These are phyloP conservation scores for Leptodactylus fuscus DNA, from an alignment of 2,113 vertebrate genomes.

Conservation along the genomic window DNA sequence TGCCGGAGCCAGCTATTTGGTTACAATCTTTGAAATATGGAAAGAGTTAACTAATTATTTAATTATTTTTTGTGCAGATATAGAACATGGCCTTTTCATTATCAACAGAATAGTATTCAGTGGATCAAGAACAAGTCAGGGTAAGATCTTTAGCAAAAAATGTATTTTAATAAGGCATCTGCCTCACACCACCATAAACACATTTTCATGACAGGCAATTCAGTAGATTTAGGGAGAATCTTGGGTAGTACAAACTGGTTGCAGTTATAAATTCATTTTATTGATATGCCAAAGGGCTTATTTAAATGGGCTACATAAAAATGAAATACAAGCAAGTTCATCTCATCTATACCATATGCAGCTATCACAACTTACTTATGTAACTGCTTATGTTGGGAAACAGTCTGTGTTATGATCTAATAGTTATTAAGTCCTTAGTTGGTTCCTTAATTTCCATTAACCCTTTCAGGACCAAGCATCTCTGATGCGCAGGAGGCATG, in stretches of 20 bases:
- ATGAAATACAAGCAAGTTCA: background rate
- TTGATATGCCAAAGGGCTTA: constrained; percentile 4
- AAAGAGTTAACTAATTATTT: background rate
- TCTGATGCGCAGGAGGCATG: too few relatives aligned
- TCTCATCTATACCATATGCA: background rate
- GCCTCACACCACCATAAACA: background rate
- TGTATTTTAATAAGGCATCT: background rate
- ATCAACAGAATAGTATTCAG: background rate
- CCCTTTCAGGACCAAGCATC: too few relatives aligned
- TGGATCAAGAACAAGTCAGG: background rate
- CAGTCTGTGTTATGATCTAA: background rate
- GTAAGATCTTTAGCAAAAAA: background rate
- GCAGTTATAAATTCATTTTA: background rate
- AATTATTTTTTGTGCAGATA: background rate
- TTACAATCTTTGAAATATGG: background rate
- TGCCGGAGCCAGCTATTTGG: too few relatives aligned
- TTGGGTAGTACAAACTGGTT: background rate
- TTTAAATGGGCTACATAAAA: background rate
- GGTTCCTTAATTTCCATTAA: background rate
- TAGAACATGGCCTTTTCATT: background rate
- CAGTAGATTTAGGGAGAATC: background rate
- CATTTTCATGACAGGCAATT: too few relatives aligned
- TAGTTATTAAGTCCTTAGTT: background rate
- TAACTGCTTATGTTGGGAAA: background rate
- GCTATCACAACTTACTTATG: background rate